Percentiles rank a stretch among this genome's conserved stretches.
phyloP scores from a whole-genome alignment of 2,113 vertebrate genomes.

The Pluvianellus socialis region DNA sequence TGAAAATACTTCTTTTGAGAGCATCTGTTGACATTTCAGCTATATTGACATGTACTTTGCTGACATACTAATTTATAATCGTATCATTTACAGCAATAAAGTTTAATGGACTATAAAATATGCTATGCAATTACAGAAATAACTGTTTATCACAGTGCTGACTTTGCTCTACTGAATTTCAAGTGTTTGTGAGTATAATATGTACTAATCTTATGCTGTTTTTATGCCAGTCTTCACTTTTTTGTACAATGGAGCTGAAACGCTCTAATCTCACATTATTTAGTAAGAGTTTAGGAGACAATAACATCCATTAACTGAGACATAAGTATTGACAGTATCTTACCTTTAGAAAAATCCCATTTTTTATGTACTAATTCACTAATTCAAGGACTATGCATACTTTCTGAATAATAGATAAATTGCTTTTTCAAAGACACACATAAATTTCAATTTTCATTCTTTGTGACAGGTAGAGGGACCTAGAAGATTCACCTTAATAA shows the following conservation, averaged over 20 bases:
- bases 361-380: neutral
- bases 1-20: neutral
- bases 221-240: neutral
- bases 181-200: neutral
- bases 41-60: neutral
- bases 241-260: neutral
- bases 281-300: neutral
- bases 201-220: rapidly evolving
- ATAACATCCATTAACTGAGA: neutral
- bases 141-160: neutral
- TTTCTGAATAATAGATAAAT: neutral
- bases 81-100: neutral
- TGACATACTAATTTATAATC: neutral
- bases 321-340: neutral
- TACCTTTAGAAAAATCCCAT: neutral
- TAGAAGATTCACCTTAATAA: neutral
- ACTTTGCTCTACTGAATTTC: neutral
- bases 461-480: neutral
- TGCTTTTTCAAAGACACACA: neutral
- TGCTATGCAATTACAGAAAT: neutral
- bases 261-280: neutral
- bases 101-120: neutral
- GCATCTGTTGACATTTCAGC: neutral
- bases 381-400: neutral
- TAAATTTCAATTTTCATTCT: neutral